Evolutionary conservation across 23 tunicate genomes (phyloP).

Genomic region (Trididemnum miniatum): DNA sequence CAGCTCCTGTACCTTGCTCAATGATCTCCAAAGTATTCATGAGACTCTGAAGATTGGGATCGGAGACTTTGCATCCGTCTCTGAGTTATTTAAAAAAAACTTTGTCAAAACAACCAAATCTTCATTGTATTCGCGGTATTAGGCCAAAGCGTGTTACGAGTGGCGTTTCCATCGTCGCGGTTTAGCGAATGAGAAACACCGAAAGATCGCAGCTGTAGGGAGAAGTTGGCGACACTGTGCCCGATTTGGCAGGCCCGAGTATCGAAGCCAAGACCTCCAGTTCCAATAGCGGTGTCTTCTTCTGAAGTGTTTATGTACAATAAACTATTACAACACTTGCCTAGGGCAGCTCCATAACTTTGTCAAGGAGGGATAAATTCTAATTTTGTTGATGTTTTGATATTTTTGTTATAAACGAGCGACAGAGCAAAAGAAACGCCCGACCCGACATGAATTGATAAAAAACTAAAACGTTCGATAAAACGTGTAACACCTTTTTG

Average conservation of each 20-base stretch:
- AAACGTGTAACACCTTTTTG: no score
- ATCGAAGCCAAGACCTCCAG: not conserved
- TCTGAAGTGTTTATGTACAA: no score
- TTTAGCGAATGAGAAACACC: not conserved
- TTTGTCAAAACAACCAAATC: no score
- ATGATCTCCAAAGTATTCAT: not conserved
- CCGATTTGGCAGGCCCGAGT: not conserved
- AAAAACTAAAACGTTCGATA: no score
- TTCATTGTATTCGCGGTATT: not conserved
- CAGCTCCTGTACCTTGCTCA: constrained; percentile 6
- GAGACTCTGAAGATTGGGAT: not conserved
- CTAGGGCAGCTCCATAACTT: no score
- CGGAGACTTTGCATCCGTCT: constrained; percentile 3
- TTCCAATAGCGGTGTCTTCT: no score
- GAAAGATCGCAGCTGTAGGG: not conserved
- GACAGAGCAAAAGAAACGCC: no score
- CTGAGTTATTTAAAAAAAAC: not conserved
- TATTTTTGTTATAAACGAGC: no score
- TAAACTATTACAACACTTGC: no score
- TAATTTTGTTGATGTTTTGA: no score
- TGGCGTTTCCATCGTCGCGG: not conserved
- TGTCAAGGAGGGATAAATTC: no score
- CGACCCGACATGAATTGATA: no score
- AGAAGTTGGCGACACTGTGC: not conserved
- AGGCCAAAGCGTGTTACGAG: not conserved